phyloP scores from a whole-genome alignment of 2,888 invertebrate genomes.

The Diplolepis rosae region DNA sequence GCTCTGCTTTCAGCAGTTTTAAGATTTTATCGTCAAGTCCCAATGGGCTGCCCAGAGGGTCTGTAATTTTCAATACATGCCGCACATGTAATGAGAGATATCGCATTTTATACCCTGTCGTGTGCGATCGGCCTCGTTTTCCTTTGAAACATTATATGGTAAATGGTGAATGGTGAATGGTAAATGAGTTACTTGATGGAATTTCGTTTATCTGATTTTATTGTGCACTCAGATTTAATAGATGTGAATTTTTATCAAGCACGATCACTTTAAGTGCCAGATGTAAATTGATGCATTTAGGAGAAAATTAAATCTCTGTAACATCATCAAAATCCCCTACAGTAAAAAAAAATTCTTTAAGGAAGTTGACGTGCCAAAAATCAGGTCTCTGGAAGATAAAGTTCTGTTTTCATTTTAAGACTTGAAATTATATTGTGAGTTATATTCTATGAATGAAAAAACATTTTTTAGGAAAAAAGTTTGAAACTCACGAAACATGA shows the following conservation, averaged over 20 bases:
- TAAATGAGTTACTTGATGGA: conserved; percentile 20
- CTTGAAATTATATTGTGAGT: too few relatives aligned
- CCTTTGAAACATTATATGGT: conserved; percentile 14
- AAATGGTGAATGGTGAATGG: background rate
- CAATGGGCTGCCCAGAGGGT: conserved; percentile 48
- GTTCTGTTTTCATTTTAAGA: too few relatives aligned
- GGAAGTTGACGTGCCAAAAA: too few relatives aligned
- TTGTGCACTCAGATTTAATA: background rate
- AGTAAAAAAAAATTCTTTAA: too few relatives aligned
- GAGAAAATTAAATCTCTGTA: too few relatives aligned
- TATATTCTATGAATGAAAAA: too few relatives aligned
- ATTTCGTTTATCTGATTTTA: conserved; percentile 8
- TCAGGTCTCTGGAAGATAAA: too few relatives aligned
- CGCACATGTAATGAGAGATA: conserved; percentile 46
- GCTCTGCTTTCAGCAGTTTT: conserved; percentile 56
- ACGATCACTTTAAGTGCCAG: too few relatives aligned
- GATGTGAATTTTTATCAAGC: background rate
- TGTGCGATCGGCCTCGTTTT: conserved; percentile 15
- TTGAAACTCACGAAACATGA: too few relatives aligned
- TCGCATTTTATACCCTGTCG: conserved; percentile 10
- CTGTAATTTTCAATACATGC: conserved; percentile 53
- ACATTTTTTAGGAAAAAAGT: too few relatives aligned
- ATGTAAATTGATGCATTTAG: too few relatives aligned
- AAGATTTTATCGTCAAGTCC: conserved; percentile 55
- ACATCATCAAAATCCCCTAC: too few relatives aligned